Base-by-base conservation (phyloP, 2,888 invertebrate species). In the Eulithis prunata region DNA sequence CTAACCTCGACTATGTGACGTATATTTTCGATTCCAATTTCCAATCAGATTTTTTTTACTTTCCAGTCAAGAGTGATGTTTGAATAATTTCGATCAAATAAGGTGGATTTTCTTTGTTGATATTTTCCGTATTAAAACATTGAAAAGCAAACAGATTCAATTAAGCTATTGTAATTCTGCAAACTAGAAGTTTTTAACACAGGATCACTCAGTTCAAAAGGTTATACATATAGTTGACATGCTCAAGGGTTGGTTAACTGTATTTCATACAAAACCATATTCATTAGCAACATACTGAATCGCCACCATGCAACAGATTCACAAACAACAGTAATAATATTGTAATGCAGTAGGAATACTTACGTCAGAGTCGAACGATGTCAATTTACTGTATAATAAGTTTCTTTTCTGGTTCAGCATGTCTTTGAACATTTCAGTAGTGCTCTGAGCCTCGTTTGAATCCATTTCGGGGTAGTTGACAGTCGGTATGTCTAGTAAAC, bases 351-450 rank as follows among this genome's bases (percentile, higher is more conserved):
- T 51, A 51, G 3, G 2, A n/a, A 77, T 83, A 95, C 96, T 95
- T 94, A 98, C 97, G 91, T 98, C 98, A 0, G 98, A 97, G 81
- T 97, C 99, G 85, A 96, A 97, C 7, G 97, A 98, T 63, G 97
- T 97, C 64, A 98, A 93, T 90, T 97, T 98, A 85, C 96, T 97
- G 72, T 98, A 94, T 38, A 98, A 93, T 79, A 97, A 95, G 82
- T 98, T 97, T 75, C 98, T 95, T 88, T 99, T 99, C 85, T 98
- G 98, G 74, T 97, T 97, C 76, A 99, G 94, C 95, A 99, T 96
- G 81, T 98, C 98, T 81, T 98, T 96, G 86, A 99, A 97, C 95
- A 98, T 98, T 81, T 98, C 98, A 0, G 98, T 95, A 3, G 98
- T 96, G 57, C 96, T 96, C 78, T 96, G 96, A 4, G 95, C 95